Evolutionary conservation across 1,140 invertebrate species (phyloP), one percentile per base, ranked within the genome.

Genomic region (Aphis craccivora): DNA sequence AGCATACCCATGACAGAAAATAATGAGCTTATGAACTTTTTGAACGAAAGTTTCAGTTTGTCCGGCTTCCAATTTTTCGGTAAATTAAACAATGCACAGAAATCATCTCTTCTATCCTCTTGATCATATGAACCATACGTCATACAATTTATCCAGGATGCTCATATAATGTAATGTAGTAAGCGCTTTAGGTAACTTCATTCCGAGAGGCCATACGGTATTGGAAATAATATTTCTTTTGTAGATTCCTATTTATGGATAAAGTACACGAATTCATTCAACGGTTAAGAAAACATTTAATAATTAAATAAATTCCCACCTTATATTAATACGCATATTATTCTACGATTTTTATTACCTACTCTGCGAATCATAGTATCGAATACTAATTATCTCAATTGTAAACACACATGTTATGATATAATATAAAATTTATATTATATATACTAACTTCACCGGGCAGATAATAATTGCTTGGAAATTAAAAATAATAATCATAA

Each of bases 11-110:
- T 8, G 48, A 93, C 81, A 43, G 25, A 35, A 86, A 93, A 86
- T 93, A 93, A 93, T 93, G 91, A 93, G 76, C 91, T 93, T 43
- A 93, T 35, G 37, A 93, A 93, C 91, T 93, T 91, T 86, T n/a
- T 35, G n/a, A 40, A 92, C 81, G 35, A 81, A 93, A 86, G 22
- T 84, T 93, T 86, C 37, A 40, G 25, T 51, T 40, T 53, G 91
- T 35, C 81, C 91, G 91, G 48, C 37, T 40, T 84, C 43, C 91
- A 40, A 93, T 93, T 86, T 93, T 55, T 84, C 48, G 37, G 81
- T 93, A 86, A 93, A 86, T 86, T 86, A 86, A 93, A 55, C 91
- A 93, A 86, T 53, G n/a, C 30, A 14, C 14, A 35, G 23, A 93
- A 93, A 93, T 92, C 81, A 86, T 67, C 81, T 43, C 9, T 93